A percentile compares a stretch with the other conserved stretches of the same genome.
Conservation (phyloP, 2,113 vertebrate species). For the Pycnonotus jocosus region DNA sequence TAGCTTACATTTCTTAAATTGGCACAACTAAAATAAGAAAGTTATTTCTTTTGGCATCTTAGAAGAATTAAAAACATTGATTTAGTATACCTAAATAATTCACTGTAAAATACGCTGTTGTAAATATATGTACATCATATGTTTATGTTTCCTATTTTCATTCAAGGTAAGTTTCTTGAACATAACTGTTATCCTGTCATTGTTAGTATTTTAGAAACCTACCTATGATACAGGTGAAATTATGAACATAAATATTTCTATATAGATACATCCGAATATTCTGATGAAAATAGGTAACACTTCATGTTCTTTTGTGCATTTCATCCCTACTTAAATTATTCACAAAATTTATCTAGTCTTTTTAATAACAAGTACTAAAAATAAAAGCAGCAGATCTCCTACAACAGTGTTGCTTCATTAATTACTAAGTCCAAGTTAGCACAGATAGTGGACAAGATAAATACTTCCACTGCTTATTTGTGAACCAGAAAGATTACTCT, state of each 20-base stretch:
- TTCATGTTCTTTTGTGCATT: background rate
- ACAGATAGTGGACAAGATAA: background rate
- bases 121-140: background rate
- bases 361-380: background rate
- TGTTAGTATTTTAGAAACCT: background rate
- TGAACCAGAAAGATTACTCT: background rate
- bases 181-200: background rate
- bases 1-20: conserved; percentile 12
- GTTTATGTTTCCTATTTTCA: background rate
- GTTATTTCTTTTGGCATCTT: background rate
- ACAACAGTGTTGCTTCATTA: background rate
- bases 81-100: background rate
- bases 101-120: background rate
- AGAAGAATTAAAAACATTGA: background rate
- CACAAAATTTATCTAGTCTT: background rate
- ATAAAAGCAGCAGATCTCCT: background rate
- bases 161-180: background rate
- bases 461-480: background rate
- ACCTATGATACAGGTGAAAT: background rate
- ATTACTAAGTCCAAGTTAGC: background rate
- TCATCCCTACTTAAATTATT: background rate
- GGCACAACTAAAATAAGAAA: conserved; percentile 11
- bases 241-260: background rate
- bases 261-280: background rate
- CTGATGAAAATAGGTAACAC: background rate